Evolutionary conservation across 2,113 vertebrate genomes (phyloP).

Genomic region (Catharus bicknelli): DNA sequence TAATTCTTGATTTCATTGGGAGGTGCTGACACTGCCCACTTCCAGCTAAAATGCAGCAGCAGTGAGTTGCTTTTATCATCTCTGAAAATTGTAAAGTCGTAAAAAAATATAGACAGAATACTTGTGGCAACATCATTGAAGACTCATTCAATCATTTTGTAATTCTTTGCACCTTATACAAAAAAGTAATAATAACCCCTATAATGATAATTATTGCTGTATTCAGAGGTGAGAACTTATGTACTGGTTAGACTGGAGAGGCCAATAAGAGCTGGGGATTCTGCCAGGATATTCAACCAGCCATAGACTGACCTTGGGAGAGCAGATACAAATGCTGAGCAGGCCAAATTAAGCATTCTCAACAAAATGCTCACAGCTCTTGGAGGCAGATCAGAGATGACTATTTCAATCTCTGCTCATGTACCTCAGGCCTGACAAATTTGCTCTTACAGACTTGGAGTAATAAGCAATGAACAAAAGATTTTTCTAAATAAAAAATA

Average conservation of each 20-base stretch:
- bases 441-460: neutral
- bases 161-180: neutral
- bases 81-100: neutral
- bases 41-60: neutral
- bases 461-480: neutral
- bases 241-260: neutral
- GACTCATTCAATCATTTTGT: neutral
- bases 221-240: neutral
- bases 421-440: neutral
- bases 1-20: neutral
- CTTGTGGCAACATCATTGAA: neutral
- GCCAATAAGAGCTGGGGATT: neutral
- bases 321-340: neutral
- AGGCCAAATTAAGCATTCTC: neutral
- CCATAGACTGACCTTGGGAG: neutral
- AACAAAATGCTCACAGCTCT: neutral
- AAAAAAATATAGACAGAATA: neutral
- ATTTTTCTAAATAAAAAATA: neutral
- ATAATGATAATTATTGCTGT: neutral
- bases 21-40: neutral
- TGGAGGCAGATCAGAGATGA: neutral
- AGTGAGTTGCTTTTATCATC: neutral
- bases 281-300: neutral
- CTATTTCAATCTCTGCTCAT: neutral
- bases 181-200: neutral